Evolutionary conservation across 2,113 vertebrate species (phyloP).

Genomic region (Cochlearius cochlearius): DNA sequence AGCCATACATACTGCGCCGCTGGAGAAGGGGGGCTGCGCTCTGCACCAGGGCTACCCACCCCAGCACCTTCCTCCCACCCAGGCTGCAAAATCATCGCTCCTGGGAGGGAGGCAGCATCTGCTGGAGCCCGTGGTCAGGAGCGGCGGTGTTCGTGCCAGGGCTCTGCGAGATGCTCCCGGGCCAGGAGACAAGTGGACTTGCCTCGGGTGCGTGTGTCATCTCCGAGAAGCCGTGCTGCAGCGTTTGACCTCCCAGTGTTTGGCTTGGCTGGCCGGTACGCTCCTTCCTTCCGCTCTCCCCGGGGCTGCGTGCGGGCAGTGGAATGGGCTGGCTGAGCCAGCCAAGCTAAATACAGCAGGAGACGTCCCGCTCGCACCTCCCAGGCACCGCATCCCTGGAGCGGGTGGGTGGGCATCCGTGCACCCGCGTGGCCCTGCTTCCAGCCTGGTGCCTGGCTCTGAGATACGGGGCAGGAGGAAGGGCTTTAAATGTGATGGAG

Average conservation of each 20-base stretch:
- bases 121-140: neutral
- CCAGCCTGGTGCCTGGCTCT: neutral
- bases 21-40: accelerated
- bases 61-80: neutral
- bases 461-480: accelerated
- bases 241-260: neutral
- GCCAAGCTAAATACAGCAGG: neutral
- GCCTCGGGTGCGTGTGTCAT: accelerated
- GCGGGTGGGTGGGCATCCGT: accelerated
- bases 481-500: neutral
- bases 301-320: neutral
- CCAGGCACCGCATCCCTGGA: neutral
- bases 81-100: neutral
- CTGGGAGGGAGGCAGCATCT: neutral
- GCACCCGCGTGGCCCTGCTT: neutral
- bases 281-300: neutral
- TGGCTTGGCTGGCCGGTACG: neutral
- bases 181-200: neutral
- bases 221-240: neutral
- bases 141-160: neutral
- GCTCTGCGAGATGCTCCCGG: neutral
- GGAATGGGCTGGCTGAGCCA: neutral
- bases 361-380: neutral
- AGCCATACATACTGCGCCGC: accelerated
- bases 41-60: accelerated